Base-by-base conservation (phyloP, 2,797 vertebrate species). In the Gastrophryne carolinensis region DNA sequence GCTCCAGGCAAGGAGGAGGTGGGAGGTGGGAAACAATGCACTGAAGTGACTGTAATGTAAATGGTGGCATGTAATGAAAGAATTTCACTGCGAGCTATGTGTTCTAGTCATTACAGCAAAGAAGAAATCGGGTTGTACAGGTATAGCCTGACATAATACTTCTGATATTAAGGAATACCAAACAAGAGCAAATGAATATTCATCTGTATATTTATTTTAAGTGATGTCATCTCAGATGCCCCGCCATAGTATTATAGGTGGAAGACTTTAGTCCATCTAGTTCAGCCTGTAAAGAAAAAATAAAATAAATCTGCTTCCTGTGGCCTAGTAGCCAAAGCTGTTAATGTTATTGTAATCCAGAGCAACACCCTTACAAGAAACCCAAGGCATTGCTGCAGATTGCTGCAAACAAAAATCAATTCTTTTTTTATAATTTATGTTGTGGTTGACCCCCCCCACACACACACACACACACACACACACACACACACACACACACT, bases 1-100 rank as follows among this genome's bases (percentile, higher is more conserved):
- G 65, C 73, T 62, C 34, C 32, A 41, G 56, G 65, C 73, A 21
- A 21, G 30, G 47, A 61, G 19, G 26, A 53, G 32, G 27, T 24
- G 21, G 66, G 44, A 54, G 29, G 49, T 58, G 32, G 41, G 29
- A 11, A 61, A 19, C 21, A 52, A 62, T 62, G 27, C 44, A 49
- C 37, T 44, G 24, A 44, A 60, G 53, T 67, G 29, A 47, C 64
- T 61, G n/a, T 68, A 69, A 68, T 75, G 60, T 49, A 62, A 39
- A 68, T 52, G 32, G 39, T 15, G 12, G 39, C 39, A 60, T 60
- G 63, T 67, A 50, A 67, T 50, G 63, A 64, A 50, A 44, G 49
- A 29, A 44, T 52, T 58, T 63, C 37, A 30, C 60, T 64, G 61
- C 23, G 12, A 64, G 72, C 49, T 56, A 56, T 57, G 47, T 57